These are phyloP conservation scores for Strigamia crassipes DNA, from an alignment of 2,888 invertebrate genomes.

Conservation along the genomic window DNA sequence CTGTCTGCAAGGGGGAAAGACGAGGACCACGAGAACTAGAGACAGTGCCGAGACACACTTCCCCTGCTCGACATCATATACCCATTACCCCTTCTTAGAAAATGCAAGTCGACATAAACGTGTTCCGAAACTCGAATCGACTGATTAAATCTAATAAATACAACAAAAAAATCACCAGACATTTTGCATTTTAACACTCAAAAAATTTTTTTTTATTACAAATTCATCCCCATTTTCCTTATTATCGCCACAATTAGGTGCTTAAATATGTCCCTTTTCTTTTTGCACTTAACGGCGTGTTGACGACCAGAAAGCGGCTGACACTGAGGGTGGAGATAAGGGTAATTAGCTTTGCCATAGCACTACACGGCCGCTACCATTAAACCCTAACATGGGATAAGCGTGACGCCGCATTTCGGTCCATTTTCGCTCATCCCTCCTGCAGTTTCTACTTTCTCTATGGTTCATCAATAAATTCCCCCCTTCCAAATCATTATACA, in stretches of 20 bases:
- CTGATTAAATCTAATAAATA: too few relatives aligned
- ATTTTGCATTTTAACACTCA: neutral
- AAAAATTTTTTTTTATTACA: too few relatives aligned
- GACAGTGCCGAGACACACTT: conserved; percentile 19
- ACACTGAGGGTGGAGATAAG: conserved; percentile 16
- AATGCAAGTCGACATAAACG: too few relatives aligned
- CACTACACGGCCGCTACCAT: neutral
- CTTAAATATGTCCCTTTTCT: neutral
- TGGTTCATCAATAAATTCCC: conserved; percentile 19
- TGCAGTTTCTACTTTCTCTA: neutral
- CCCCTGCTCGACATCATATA: neutral
- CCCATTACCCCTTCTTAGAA: neutral
- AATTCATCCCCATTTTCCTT: neutral
- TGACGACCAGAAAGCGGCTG: neutral
- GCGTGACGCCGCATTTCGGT: conserved; percentile 20
- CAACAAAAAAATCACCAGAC: too few relatives aligned
- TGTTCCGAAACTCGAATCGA: too few relatives aligned
- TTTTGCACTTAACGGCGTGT: neutral
- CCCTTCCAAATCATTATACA: neutral
- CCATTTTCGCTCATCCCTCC: neutral
- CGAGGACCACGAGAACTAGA: neutral
- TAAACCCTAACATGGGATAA: neutral
- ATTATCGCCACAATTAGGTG: neutral
- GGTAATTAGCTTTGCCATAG: conserved; percentile 23
- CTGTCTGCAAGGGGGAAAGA: conserved; percentile 10